A percentile compares a stretch with the other conserved stretches of the same genome.
Evolutionary conservation across 2,888 invertebrate genomes (phyloP).

Genomic region (Notodromas monacha): DNA sequence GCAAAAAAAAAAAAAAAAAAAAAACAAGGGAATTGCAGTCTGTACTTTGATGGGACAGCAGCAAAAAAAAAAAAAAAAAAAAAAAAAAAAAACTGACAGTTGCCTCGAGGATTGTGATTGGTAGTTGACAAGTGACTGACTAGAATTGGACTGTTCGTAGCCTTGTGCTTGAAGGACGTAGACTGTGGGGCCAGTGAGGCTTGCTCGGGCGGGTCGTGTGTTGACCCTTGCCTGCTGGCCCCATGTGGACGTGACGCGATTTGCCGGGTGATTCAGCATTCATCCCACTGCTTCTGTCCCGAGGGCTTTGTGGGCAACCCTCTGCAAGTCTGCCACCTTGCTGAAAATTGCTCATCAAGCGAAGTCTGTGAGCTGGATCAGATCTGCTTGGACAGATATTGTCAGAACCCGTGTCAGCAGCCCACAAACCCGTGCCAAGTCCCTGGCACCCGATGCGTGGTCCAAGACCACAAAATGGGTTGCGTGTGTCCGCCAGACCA

Average conservation of each 20-base stretch:
- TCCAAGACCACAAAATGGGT: conserved; percentile 31
- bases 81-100: too few species aligned
- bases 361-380: conserved; percentile 15
- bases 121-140: too few species aligned
- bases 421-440: neutral
- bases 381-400: conserved; percentile 38
- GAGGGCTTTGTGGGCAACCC: conserved; percentile 12
- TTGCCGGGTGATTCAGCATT: conserved; percentile 13
- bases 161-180: too few species aligned
- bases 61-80: too few species aligned
- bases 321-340: conserved; percentile 13
- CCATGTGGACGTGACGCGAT: conserved; percentile 24
- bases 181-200: neutral
- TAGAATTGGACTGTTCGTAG: too few species aligned
- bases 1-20: too few species aligned
- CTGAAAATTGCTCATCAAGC: conserved; percentile 34
- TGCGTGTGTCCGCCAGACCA: conserved; percentile 47
- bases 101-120: too few species aligned
- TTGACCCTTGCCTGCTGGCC: conserved; percentile 24
- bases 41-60: too few species aligned
- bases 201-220: conserved; percentile 23
- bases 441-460: conserved; percentile 25
- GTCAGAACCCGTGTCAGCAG: conserved; percentile 35
- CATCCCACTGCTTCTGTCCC: conserved; percentile 11
- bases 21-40: too few species aligned